Evolutionary conservation across 2,797 vertebrate species (phyloP).

Genomic region (Lacerta viridis): DNA sequence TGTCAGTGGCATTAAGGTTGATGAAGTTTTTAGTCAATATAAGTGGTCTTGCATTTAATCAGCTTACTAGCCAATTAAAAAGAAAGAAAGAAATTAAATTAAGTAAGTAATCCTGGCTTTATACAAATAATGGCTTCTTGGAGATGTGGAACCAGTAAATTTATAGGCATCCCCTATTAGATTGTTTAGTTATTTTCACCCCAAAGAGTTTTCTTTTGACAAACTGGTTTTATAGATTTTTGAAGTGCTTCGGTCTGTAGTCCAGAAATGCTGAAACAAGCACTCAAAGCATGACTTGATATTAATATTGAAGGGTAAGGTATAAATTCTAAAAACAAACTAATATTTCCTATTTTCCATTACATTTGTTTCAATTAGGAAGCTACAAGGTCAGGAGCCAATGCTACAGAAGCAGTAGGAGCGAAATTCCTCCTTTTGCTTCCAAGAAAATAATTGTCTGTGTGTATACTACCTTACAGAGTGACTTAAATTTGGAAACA

Average conservation of each 20-base stretch:
- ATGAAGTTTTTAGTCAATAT: constrained; percentile 12
- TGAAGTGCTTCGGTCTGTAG: background rate
- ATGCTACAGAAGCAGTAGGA: background rate
- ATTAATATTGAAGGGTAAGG: background rate
- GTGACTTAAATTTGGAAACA: background rate
- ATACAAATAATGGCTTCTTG: background rate
- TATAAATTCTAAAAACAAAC: background rate
- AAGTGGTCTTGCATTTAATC: constrained; percentile 4
- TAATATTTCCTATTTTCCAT: background rate
- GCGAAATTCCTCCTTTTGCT: background rate
- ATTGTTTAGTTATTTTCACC: background rate
- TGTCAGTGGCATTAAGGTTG: background rate
- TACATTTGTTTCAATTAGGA: background rate
- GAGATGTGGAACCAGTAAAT: background rate
- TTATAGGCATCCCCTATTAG: background rate
- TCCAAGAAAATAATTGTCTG: background rate
- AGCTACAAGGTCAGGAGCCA: background rate
- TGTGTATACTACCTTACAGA: background rate
- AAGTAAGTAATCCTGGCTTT: background rate
- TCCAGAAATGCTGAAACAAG: background rate
- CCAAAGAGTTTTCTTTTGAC: background rate
- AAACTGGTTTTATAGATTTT: background rate
- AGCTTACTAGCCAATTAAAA: constrained; percentile 23
- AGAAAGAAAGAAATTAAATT: background rate
- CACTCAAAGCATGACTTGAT: background rate